Base-by-base conservation (phyloP, 92 coral and sea anemone genomes). In the Plumapathes pennacea region DNA sequence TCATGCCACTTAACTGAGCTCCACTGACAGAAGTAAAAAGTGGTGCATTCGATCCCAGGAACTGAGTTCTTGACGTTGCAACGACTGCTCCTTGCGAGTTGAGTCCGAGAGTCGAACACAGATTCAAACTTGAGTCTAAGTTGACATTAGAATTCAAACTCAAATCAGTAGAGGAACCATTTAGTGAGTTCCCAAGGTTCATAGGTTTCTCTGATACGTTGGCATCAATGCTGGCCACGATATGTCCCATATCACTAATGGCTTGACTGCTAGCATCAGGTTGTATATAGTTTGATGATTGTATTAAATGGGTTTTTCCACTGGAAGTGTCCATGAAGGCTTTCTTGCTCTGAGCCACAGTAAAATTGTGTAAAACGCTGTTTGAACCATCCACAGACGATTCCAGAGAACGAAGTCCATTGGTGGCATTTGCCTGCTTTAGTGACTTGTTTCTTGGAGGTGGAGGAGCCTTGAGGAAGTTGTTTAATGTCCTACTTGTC, bases 211-310 rank as follows among this genome's bases (percentile, higher is more conserved):
- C 90, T 1, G 92, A 71, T 44, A 85, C 87, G 39, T 85, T 85
- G 11, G 81, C 73, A 44, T 87, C 96, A 28, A 87, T 87, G 59
- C 76, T 87, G 12, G 96, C 96, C 39, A 87, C 81, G 61, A 87
- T 87, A 33, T 83, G 82, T 17, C 96, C 96, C 85, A 87, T 87
- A 25, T 87, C 96, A 46, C 89, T 87, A 4, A 87, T 82, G 11
- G 96, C 96, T 57, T 87, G 96, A 72, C 89, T 82, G 34, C 96
- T 87, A 4, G 89, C 90, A 47, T 87, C 96, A 62, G 94, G 94
- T 53, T 77, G 74, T 19, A 85, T 48, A 38, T 71, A 87, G 2
- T 72, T 67, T 29, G 80, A 52, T 2, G 60, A 32, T n/a, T n/a
- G n/a, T n/a, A n/a, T n/a, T n/a, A n/a, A n/a, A n/a, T n/a, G n/a